Evolutionary conservation across 2,797 vertebrate species (phyloP).

Genomic region (Anas capensis): DNA sequence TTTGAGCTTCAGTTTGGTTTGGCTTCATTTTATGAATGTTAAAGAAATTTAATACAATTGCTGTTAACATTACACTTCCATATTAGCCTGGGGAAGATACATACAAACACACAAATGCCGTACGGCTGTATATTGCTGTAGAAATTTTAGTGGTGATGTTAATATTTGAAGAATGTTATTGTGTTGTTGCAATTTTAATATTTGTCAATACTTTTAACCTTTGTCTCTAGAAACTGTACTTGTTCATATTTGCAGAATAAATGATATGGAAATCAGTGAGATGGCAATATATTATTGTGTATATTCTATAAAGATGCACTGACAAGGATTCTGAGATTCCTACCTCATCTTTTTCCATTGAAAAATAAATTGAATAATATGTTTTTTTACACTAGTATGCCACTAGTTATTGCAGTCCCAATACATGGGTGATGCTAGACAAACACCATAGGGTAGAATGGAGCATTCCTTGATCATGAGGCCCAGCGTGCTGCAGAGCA

Average conservation of each 20-base stretch:
- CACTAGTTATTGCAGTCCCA: neutral
- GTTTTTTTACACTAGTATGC: neutral
- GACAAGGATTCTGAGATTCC: neutral
- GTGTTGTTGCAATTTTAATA: neutral
- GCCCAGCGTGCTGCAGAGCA: neutral
- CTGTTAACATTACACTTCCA: neutral
- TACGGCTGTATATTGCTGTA: neutral
- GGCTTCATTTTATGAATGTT: neutral
- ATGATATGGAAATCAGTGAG: neutral
- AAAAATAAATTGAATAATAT: neutral
- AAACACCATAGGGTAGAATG: neutral
- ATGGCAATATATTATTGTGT: fast-evolving
- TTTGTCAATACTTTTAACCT: neutral
- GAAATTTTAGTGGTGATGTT: neutral
- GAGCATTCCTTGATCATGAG: neutral
- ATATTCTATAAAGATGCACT: neutral
- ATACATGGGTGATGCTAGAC: neutral
- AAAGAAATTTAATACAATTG: neutral
- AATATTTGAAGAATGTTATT: neutral
- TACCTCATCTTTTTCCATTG: neutral
- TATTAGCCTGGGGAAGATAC: neutral
- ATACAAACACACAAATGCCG: neutral
- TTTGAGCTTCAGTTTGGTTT: neutral
- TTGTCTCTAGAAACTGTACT: neutral
- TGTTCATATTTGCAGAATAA: neutral